Base-by-base conservation (phyloP, 2,113 vertebrate species). In the Upupa epops region DNA sequence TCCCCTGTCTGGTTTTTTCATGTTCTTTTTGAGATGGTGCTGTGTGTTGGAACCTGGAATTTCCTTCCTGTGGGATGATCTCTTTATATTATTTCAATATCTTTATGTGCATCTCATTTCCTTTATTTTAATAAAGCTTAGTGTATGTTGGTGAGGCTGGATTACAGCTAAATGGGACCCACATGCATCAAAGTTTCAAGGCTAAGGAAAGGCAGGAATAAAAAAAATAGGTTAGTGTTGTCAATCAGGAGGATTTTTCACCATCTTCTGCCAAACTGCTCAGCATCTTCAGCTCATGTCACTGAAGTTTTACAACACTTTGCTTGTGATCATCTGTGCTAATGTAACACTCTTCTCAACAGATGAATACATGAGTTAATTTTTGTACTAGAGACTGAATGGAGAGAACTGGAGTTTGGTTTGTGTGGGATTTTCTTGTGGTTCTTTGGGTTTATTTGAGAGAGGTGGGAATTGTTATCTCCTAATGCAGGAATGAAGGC, bases 31-130 rank as follows among this genome's bases (percentile, higher is more conserved):
- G 42, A 61, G 68, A 21, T 34, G 31, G 24, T 68, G 52, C 86
- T 89, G 36, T 66, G 74, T 65, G 28, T 66, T 12, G 1, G 40
- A 65, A 66, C 48, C 58, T 94, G 89, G 87, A 87, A 92, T 96
- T 96, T 95, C 92, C 86, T 94, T 94, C 82, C 86, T 89, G 60
- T 80, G 46, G 40, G 31, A 8, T 45, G 48, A 69, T 90, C n/a
- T 64, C 81, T 65, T 70, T 0, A 5, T 86, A 70, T 88, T 91
- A 72, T 63, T 87, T 73, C 72, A 79, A 31, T 91, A 75, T 91
- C 40, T 83, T 91, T 69, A 46, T 80, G 66, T 92, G 75, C 68
- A 69, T 96, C 81, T 95, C 48, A 94, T 97, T 95, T 96, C 92
- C 94, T 92, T 88, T 89, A 54, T 65, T 87, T 83, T 52, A 86